Conservation (phyloP, 2,888 invertebrate genomes). For the Hymenopus coronatus region DNA sequence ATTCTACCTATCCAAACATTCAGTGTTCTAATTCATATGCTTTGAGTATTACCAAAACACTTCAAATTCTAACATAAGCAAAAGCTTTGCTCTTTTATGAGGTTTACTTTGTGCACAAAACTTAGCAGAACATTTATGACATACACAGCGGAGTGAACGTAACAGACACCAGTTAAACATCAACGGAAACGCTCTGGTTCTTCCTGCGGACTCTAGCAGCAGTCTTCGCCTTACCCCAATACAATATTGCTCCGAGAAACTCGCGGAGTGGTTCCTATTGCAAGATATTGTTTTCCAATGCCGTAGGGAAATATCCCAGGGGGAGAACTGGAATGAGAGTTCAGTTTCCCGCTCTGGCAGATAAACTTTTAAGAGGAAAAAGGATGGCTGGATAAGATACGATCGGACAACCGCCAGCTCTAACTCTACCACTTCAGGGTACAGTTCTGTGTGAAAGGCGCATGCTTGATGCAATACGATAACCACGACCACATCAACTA, state of each 20-base stretch:
- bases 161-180: too few relatives aligned
- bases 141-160: too few relatives aligned
- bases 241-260: neutral
- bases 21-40: too few relatives aligned
- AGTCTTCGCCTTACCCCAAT: neutral
- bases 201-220: neutral
- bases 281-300: conserved; percentile 5
- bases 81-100: too few relatives aligned
- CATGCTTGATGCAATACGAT: neutral
- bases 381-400: neutral
- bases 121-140: too few relatives aligned
- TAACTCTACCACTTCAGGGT: neutral
- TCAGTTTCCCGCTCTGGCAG: neutral
- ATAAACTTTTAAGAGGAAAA: neutral
- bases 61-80: too few relatives aligned
- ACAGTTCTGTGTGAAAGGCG: neutral
- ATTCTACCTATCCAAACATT: too few relatives aligned
- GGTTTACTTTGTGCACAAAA: too few relatives aligned
- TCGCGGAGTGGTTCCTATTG: neutral
- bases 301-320: neutral
- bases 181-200: neutral
- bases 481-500: neutral
- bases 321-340: neutral
- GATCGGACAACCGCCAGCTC: neutral
- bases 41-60: too few relatives aligned